Evolutionary conservation across 2,113 vertebrate genomes (phyloP), one percentile per base, ranked within the genome.

Genomic region (Orthonyx spaldingii): DNA sequence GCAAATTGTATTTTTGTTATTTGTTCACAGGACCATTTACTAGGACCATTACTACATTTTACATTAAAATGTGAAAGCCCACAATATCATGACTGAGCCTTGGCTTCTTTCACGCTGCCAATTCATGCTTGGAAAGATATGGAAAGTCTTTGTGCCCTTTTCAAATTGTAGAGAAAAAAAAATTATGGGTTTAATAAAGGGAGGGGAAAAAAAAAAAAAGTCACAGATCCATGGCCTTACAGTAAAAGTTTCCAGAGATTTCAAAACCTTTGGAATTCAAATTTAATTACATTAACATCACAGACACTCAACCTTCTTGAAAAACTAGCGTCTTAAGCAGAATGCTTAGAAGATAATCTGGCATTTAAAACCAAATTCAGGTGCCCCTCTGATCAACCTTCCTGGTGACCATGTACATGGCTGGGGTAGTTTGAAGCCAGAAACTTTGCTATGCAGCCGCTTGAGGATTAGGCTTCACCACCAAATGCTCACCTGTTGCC

Each of bases 301-400:
- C 9, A 78, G 42, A 63, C 28, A 46, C 23, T 50, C 42, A 79
- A 22, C 4, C 8, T 75, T 7, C 37, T 12, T 32, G 35, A 68
- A 75, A 72, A 89, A 7, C 22, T 8, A 56, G 3, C 9, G 8
- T 60, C 52, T 65, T 69, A 65, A 77, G 65, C 19, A 66, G 28
- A 76, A 69, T 27, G 66, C 17, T 7, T 33, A 11, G 74, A 82
- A 82, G 27, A 55, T 19, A 53, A 72, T 1, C 6, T 56, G 14
- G 6, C 56, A 86, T 90, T 64, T 22, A 53, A 56, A 96, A 41
- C 3, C 6, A n/a, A 26, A 28, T 44, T 49, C 35, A 68, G 5
- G 5, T 49, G 46, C 4, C 1, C 11, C 11, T 20, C 50, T 1
- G 0, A 46, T 66, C 7, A 68, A 19, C 13, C 6, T 44, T 87